Percentiles rank a stretch among this genome's conserved stretches.
Evolutionary conservation across 1,140 invertebrate species (phyloP).

Genomic region (Paramacrobiotus metropolitanus): DNA sequence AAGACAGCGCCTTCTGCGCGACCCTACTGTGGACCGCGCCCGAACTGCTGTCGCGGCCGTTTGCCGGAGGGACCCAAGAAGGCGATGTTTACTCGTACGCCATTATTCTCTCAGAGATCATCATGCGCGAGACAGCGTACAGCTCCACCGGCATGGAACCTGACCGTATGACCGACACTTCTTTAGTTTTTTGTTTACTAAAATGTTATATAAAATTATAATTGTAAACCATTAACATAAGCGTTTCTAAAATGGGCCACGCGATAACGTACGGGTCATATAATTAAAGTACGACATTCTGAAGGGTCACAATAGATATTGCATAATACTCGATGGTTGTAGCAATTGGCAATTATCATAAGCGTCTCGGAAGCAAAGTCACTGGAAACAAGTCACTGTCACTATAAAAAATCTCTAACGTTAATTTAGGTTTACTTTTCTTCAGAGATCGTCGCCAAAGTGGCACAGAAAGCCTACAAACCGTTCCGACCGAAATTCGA

Average conservation of each 20-base stretch:
- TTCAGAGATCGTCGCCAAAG: neutral
- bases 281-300: too few species aligned
- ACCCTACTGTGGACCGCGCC: slow-evolving; percentile 44
- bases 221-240: too few species aligned
- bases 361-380: too few species aligned
- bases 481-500: neutral
- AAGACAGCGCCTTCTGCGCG: neutral
- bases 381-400: too few species aligned
- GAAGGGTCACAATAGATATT: too few species aligned
- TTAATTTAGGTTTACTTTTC: neutral
- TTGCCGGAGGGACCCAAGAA: slow-evolving; percentile 39
- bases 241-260: too few species aligned
- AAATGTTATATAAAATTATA: too few species aligned
- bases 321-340: too few species aligned
- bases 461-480: neutral
- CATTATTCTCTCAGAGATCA: slow-evolving; percentile 60
- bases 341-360: too few species aligned
- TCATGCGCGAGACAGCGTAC: neutral
- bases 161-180: neutral
- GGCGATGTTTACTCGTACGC: slow-evolving; percentile 86
- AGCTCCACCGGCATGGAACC: neutral
- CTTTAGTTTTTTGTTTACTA: neutral
- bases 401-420: too few species aligned
- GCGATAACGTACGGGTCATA: too few species aligned
- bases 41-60: slow-evolving; percentile 33